Conservation (phyloP, 2,797 vertebrate genomes). For the Phoeniculus purpureus region DNA sequence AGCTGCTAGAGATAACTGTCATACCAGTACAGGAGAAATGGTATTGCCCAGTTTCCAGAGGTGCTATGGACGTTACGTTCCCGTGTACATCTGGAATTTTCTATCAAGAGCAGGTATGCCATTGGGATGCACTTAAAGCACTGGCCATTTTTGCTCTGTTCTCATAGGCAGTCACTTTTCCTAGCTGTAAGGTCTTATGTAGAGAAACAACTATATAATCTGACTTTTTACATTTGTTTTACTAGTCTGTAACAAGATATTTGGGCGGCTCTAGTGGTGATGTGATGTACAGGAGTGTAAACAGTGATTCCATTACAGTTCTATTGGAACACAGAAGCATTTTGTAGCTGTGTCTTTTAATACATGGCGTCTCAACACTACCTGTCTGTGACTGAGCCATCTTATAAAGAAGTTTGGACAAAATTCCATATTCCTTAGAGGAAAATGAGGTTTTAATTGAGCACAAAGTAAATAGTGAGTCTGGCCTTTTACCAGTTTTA, state of each 20-base stretch:
- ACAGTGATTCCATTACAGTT: not conserved
- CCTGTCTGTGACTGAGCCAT: not conserved
- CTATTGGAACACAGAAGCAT: not conserved
- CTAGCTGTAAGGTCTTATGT: slow-evolving; percentile 59
- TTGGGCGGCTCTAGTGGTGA: not conserved
- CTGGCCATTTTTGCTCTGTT: not conserved
- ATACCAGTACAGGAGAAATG: not conserved
- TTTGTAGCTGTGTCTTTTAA: not conserved
- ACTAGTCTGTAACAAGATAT: not conserved
- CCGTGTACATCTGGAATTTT: not conserved
- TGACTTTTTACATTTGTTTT: not conserved
- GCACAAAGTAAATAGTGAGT: not conserved
- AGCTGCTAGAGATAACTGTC: not conserved
- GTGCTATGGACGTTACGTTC: not conserved
- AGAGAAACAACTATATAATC: slow-evolving; percentile 52
- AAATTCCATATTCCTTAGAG: not conserved
- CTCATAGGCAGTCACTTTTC: slow-evolving; percentile 7
- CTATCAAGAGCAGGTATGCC: not conserved
- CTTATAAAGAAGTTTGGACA: not conserved
- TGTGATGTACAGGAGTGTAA: not conserved
- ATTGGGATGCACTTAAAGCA: not conserved
- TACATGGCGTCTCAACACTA: not conserved
- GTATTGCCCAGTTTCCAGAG: not conserved
- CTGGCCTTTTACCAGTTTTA: not conserved
- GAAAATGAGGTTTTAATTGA: not conserved